Conservation (phyloP, 2,113 vertebrate species). For the Nesospiza acunhae region DNA sequence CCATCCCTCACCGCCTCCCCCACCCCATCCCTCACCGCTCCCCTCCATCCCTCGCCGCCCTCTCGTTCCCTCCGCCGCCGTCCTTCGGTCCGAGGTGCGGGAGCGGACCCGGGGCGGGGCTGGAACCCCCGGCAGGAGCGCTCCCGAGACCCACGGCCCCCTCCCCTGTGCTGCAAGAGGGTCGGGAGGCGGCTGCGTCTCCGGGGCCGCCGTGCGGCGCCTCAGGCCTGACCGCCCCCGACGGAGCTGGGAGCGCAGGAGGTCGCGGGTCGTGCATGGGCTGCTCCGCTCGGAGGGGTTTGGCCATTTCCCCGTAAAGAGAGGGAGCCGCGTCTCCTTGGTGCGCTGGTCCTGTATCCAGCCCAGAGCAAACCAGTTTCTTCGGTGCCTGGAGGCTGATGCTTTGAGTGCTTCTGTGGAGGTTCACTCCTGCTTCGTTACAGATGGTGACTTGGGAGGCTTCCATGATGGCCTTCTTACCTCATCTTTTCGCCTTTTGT, state of each 20-base stretch:
- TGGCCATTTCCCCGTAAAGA: accelerated
- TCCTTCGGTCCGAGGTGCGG: background rate
- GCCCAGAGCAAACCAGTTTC: background rate
- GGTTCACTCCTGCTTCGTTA: background rate
- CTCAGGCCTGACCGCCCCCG: background rate
- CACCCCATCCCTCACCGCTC: no score
- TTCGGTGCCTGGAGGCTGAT: background rate
- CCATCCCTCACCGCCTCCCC: background rate
- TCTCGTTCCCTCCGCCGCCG: background rate
- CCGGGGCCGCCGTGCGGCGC: accelerated
- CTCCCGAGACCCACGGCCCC: accelerated
- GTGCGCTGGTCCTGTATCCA: background rate
- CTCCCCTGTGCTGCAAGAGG: background rate
- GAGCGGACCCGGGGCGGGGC: no score
- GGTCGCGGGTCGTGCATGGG: accelerated
- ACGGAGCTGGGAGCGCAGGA: background rate
- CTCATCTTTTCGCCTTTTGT: background rate
- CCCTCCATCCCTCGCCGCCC: accelerated
- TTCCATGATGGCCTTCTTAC: background rate
- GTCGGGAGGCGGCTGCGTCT: background rate
- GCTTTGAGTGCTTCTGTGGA: background rate
- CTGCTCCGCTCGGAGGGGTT: background rate
- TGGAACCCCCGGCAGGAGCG: accelerated
- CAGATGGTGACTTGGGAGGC: background rate
- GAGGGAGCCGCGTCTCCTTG: accelerated